Base-by-base conservation (phyloP, 2,888 invertebrate species). In the Choreutis nemorana region DNA sequence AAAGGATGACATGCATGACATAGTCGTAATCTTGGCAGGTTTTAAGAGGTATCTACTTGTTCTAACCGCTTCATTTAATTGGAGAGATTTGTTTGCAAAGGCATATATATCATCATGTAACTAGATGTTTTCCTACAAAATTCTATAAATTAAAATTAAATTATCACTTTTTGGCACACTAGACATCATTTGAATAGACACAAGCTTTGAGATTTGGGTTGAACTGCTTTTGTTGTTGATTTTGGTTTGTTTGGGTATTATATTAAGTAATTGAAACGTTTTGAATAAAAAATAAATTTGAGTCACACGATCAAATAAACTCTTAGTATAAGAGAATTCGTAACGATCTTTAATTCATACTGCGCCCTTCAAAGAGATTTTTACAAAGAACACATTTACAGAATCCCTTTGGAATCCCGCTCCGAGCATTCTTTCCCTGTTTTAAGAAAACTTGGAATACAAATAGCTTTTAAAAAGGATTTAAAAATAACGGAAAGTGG, bases 51-150 rank as follows among this genome's bases (percentile, higher is more conserved):
- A n/a, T n/a, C n/a, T n/a, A n/a, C n/a, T n/a, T n/a, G n/a, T n/a
- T n/a, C n/a, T n/a, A n/a, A n/a, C 48, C 60, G 60, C 55, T 61
- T 49, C 50, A 44, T 54, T 54, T 60, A 60, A 63, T 62, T 60
- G 60, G 54, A 57, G 55, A 48, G 58, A 44, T 42, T 42, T 37
- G n/a, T n/a, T n/a, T n/a, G n/a, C n/a, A n/a, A n/a, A n/a, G n/a
- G n/a, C n/a, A n/a, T n/a, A n/a, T n/a, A n/a, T n/a, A n/a, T n/a
- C n/a, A n/a, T n/a, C n/a, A n/a, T n/a, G n/a, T n/a, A n/a, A n/a
- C n/a, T n/a, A n/a, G n/a, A n/a, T n/a, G n/a, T n/a, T n/a, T n/a
- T n/a, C n/a, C n/a, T n/a, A n/a, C n/a, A n/a, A n/a, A n/a, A n/a
- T n/a, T n/a, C n/a, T 18, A 18, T 6, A 5, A 18, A 18, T 6